These are phyloP conservation scores for Eristalis arbustorum DNA, from an alignment of 2,888 invertebrate species.

Conservation along the genomic window DNA sequence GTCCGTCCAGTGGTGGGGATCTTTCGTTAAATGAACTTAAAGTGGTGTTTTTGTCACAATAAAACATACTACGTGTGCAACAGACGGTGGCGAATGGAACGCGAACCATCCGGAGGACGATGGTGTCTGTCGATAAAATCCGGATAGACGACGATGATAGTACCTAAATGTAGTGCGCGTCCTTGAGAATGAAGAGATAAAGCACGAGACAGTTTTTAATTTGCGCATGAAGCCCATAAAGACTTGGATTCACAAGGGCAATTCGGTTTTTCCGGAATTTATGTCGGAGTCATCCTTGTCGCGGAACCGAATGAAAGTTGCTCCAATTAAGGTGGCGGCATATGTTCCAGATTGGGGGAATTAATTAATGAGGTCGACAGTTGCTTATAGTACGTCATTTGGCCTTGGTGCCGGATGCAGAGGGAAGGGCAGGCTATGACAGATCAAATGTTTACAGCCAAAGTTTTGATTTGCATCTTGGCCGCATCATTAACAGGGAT, in stretches of 20 bases:
- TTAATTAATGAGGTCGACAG: neutral
- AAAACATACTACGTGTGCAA: constrained; percentile 67
- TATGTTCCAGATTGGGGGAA: neutral
- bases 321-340: neutral
- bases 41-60: constrained; percentile 66
- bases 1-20: neutral
- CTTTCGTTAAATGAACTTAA: constrained; percentile 64
- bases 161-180: neutral
- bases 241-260: constrained; percentile 16
- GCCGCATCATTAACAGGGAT: too few relatives aligned
- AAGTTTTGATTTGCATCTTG: too few relatives aligned
- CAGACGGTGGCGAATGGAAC: constrained; percentile 61
- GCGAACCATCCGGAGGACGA: constrained; percentile 49
- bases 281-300: constrained; percentile 2
- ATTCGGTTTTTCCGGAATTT: constrained; percentile 17
- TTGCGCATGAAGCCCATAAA: constrained; percentile 32
- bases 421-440: too few relatives aligned
- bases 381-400: neutral
- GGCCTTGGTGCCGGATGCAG: too few relatives aligned
- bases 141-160: neutral
- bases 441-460: too few relatives aligned
- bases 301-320: neutral
- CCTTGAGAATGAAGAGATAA: constrained; percentile 60
- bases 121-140: constrained; percentile 44
- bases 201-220: constrained; percentile 43